Percentiles rank a stretch among this genome's conserved stretches.
Conservation (phyloP, 2,888 invertebrate species). For the Junonia oenone region DNA sequence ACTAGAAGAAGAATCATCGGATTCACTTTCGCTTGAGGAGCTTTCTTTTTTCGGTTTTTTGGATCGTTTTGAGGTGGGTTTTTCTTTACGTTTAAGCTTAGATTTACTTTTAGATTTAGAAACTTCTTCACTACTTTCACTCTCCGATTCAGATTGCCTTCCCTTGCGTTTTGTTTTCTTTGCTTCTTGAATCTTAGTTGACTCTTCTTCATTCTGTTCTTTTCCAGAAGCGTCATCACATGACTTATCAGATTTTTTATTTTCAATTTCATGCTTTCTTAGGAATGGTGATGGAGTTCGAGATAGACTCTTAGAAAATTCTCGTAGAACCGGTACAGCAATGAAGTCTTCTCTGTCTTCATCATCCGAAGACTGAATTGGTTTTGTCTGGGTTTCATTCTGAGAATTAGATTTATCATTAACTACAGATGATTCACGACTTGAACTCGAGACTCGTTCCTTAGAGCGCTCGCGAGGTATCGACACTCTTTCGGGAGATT, state of each 20-base stretch:
- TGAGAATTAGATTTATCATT: slow-evolving; percentile 55
- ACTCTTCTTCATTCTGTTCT: slow-evolving; percentile 67
- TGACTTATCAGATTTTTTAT: slow-evolving; percentile 64
- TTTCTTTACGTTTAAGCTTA: slow-evolving; percentile 75
- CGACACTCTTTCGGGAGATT: slow-evolving; percentile 58
- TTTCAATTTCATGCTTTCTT: slow-evolving; percentile 81
- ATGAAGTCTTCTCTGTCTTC: slow-evolving; percentile 67
- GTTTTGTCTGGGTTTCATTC: slow-evolving; percentile 50
- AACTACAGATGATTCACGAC: slow-evolving; percentile 67
- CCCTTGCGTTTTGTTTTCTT: slow-evolving; percentile 76
- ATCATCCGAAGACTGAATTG: slow-evolving; percentile 59
- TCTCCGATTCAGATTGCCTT: slow-evolving; percentile 72
- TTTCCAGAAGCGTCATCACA: slow-evolving; percentile 66
- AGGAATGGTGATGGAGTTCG: slow-evolving; percentile 92
- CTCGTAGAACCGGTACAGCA: slow-evolving; percentile 55
- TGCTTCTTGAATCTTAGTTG: slow-evolving; percentile 47
- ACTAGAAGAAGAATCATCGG: slow-evolving; percentile 72
- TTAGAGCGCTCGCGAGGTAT: slow-evolving; percentile 47
- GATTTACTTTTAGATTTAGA: slow-evolving; percentile 63
- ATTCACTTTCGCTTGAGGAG: slow-evolving; percentile 72
- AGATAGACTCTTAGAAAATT: slow-evolving; percentile 88
- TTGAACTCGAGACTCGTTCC: slow-evolving; percentile 66
- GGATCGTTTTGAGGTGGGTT: slow-evolving; percentile 77
- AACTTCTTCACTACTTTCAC: slow-evolving; percentile 66
- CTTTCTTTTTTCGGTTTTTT: slow-evolving; percentile 71